These are phyloP conservation scores for Teleopsis dalmanni DNA, from an alignment of 1,140 invertebrate genomes.

Conservation along the genomic window DNA sequence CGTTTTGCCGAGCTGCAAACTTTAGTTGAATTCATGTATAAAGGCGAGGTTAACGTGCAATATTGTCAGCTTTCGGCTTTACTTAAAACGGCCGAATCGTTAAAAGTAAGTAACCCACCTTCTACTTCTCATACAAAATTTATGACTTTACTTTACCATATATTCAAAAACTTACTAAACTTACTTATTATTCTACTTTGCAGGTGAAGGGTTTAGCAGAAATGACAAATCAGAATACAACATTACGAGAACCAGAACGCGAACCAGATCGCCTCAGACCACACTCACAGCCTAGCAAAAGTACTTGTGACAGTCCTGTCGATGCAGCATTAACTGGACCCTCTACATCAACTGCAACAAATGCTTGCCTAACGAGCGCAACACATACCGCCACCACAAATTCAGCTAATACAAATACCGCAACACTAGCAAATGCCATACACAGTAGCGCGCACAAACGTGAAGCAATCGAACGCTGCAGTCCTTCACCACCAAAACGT, in stretches of 20 bases:
- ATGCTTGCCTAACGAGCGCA: conserved; percentile 18
- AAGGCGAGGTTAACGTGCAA: conserved; percentile 89
- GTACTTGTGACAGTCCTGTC: conserved; percentile 16
- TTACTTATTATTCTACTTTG: not conserved
- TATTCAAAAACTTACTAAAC: not conserved
- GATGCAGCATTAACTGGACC: conserved; percentile 11
- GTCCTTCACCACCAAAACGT: conserved; percentile 37
- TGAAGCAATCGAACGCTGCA: conserved; percentile 33
- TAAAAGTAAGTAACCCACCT: conserved; percentile 55
- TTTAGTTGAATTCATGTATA: conserved; percentile 94
- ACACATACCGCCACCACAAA: conserved; percentile 15
- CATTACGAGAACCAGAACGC: conserved; percentile 44
- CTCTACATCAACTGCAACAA: conserved; percentile 16
- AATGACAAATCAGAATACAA: conserved; percentile 72
- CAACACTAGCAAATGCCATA: conserved; percentile 12
- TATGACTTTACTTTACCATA: not conserved
- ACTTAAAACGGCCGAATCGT: conserved; percentile 85
- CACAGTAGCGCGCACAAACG: conserved; percentile 18
- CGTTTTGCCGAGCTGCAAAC: conserved; percentile 80
- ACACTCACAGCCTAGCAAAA: conserved; percentile 32
- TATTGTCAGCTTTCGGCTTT: conserved; percentile 84
- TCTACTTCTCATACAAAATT: not conserved
- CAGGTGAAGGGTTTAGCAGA: conserved; percentile 82
- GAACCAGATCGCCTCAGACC: conserved; percentile 42
- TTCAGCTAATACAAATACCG: not conserved